Conservation (phyloP, 2,888 invertebrate genomes). For the Trichacis sp. region DNA sequence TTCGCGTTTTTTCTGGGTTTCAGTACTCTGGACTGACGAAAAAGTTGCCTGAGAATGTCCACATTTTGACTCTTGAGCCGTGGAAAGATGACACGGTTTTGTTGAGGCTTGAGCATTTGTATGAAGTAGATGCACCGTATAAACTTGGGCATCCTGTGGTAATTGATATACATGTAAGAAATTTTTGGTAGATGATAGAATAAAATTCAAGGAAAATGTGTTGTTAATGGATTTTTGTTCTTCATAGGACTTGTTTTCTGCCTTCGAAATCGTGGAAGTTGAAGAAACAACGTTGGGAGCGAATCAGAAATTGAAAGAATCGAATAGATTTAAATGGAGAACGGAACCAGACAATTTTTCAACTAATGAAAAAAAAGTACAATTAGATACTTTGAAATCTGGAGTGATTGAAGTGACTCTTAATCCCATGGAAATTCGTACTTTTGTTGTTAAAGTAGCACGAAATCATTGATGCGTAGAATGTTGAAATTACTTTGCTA, state of each 20-base stretch:
- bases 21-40: neutral
- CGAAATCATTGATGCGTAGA: too few species aligned
- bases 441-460: slow-evolving; percentile 73
- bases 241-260: slow-evolving; percentile 71
- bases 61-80: too few species aligned
- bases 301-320: slow-evolving; percentile 75
- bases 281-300: too few species aligned
- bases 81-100: slow-evolving; percentile 75
- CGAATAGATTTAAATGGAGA: slow-evolving; percentile 72
- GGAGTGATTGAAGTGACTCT: slow-evolving; percentile 71
- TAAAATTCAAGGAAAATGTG: too few species aligned
- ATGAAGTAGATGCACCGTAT: slow-evolving; percentile 77
- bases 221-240: neutral
- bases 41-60: slow-evolving; percentile 77
- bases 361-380: slow-evolving; percentile 24
- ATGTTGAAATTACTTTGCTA: too few species aligned
- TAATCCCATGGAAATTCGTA: slow-evolving; percentile 80
- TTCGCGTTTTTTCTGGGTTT: neutral
- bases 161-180: neutral
- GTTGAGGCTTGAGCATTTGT: slow-evolving; percentile 83
- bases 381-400: slow-evolving; percentile 33
- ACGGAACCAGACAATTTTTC: slow-evolving; percentile 57
- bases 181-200: too few species aligned
- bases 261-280: slow-evolving; percentile 71
- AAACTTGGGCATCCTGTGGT: slow-evolving; percentile 58